Percentiles rank a stretch among this genome's conserved stretches.
phyloP scores from a whole-genome alignment of 2,888 invertebrate species.

The Therioaphis trifolii region DNA sequence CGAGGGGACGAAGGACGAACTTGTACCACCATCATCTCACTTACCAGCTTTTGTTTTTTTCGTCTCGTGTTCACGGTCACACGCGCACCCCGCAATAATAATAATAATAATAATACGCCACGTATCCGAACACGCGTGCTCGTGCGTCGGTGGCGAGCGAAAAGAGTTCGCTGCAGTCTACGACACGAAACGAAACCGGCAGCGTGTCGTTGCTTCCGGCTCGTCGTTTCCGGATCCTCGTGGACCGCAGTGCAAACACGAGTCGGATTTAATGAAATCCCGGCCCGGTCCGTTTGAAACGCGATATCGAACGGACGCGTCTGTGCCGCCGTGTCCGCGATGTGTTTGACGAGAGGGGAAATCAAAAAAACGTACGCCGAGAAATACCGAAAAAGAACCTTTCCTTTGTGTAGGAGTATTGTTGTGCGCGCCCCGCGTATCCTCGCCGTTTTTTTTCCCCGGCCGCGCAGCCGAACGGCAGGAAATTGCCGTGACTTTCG shows the following conservation, averaged over 20 bases:
- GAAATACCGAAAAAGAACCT: conserved; percentile 43
- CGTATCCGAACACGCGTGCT: no score
- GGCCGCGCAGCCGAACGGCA: background rate
- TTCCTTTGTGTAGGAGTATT: no score
- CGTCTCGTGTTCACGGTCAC: background rate
- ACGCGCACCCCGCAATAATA: no score
- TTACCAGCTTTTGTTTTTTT: no score
- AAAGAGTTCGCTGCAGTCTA: no score
- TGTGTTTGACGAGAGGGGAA: conserved; percentile 45
- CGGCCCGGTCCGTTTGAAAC: conserved; percentile 46
- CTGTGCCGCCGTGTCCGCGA: conserved; percentile 2
- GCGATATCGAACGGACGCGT: conserved; percentile 25
- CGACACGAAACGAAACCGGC: no score
- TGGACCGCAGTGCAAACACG: conserved; percentile 4
- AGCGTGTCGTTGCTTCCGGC: no score
- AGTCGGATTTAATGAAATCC: conserved; percentile 53
- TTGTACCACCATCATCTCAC: no score
- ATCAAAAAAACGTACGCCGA: no score
- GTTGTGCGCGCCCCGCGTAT: background rate
- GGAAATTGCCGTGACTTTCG: conserved; percentile 45
- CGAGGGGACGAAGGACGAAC: no score
- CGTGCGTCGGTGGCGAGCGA: no score
- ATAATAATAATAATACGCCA: background rate
- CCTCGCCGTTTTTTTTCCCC: conserved; percentile 10
- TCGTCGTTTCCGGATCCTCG: conserved; percentile 18